phyloP scores from a whole-genome alignment of 2,113 vertebrate genomes.

The Chloroceryle aenea region DNA sequence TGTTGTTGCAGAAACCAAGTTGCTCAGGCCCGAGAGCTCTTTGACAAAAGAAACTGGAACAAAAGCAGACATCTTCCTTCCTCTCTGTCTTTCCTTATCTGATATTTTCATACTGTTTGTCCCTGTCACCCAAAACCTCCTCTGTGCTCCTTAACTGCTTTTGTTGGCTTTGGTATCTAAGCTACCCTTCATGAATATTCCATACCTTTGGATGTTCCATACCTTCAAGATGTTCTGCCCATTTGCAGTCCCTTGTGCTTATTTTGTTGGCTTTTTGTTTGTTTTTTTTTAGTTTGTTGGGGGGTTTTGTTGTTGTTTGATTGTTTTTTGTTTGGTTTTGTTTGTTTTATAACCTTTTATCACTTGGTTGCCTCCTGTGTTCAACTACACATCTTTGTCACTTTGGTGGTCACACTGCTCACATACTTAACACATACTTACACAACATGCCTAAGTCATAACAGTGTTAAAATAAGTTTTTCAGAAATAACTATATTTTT shows the following conservation, averaged over 20 bases:
- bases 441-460: background rate
- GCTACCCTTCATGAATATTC: background rate
- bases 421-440: background rate
- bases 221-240: background rate
- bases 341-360: background rate
- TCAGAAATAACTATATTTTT: background rate
- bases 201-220: background rate
- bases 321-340: background rate
- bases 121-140: rapidly evolving
- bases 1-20: background rate
- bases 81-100: background rate
- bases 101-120: background rate
- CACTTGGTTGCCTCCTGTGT: background rate
- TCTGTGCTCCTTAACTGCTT: background rate
- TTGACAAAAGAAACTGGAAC: background rate
- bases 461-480: background rate
- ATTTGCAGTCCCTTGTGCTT: background rate
- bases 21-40: background rate
- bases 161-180: background rate
- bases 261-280: too few species aligned
- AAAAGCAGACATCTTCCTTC: background rate
- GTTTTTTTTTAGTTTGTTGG: too few species aligned
- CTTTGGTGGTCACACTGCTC: background rate
- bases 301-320: too few species aligned
- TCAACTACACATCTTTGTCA: background rate